These are phyloP conservation scores for Helogale parvula DNA, from an alignment of 2,113 vertebrate genomes.

Conservation along the genomic window DNA sequence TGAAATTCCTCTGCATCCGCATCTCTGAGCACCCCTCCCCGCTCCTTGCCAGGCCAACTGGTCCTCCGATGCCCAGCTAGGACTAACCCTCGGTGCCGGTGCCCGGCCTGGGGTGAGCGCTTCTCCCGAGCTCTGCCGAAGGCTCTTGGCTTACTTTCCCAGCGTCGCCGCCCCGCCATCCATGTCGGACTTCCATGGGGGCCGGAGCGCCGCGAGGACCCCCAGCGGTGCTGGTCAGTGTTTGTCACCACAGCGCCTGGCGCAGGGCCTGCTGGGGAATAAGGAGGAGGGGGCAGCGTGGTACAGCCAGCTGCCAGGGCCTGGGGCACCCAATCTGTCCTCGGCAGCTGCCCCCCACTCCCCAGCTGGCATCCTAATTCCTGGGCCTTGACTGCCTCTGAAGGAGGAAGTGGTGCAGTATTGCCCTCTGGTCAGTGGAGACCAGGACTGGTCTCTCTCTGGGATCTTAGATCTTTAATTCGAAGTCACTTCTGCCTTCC, in stretches of 20 bases:
- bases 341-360: neutral
- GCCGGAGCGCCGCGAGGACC: neutral
- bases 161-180: fast-evolving
- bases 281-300: neutral
- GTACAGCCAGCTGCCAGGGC: fast-evolving
- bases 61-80: neutral
- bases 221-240: neutral
- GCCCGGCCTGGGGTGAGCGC: fast-evolving
- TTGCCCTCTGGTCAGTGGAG: neutral
- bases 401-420: no score
- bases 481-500: neutral
- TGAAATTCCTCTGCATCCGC: neutral
- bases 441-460: no score
- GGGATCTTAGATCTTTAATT: neutral
- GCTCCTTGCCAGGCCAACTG: neutral
- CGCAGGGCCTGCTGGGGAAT: fast-evolving
- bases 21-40: neutral
- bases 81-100: fast-evolving
- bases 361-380: fast-evolving
- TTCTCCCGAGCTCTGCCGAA: fast-evolving
- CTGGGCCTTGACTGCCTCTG: neutral
- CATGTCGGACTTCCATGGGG: fast-evolving
- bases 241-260: neutral
- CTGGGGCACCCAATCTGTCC: neutral
- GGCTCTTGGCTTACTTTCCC: fast-evolving